Conservation (phyloP, 1,140 invertebrate species). For the Onthophagus taurus region DNA sequence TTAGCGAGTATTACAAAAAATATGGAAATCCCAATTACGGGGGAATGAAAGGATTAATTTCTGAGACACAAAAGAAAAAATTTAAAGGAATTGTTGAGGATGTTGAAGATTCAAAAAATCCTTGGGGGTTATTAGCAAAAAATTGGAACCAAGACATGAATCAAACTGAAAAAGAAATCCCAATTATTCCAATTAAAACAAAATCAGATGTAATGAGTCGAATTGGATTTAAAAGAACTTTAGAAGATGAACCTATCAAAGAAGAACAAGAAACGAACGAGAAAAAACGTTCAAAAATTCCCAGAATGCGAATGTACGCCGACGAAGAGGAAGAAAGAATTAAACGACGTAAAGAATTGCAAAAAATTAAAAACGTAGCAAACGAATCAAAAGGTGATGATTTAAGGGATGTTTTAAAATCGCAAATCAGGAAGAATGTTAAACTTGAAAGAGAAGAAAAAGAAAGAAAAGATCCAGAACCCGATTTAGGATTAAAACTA, state of each 20-base stretch:
- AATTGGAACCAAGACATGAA: conserved; percentile 56
- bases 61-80: conserved; percentile 42
- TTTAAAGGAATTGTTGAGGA: conserved; percentile 40
- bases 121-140: conserved; percentile 59
- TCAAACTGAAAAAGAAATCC: conserved; percentile 25
- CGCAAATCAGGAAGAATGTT: conserved; percentile 16
- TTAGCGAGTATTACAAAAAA: conserved; percentile 55
- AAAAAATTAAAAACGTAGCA: conserved; percentile 30
- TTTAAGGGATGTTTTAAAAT: conserved; percentile 25
- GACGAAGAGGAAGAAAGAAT: conserved; percentile 70
- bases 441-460: conserved; percentile 12
- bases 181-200: not conserved
- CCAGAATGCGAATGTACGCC: conserved; percentile 78
- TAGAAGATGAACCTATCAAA: conserved; percentile 27
- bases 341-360: conserved; percentile 33
- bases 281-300: conserved; percentile 53
- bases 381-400: conserved; percentile 20
- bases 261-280: conserved; percentile 46
- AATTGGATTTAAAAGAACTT: conserved; percentile 37
- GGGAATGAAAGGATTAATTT: conserved; percentile 34
- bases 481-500: conserved; percentile 25
- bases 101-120: conserved; percentile 48
- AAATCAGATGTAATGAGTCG: conserved; percentile 31
- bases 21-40: conserved; percentile 55
- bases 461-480: not conserved